These are phyloP conservation scores for Enteromius trimaculatus DNA, from an alignment of 2,797 vertebrate species.

Conservation along the genomic window DNA sequence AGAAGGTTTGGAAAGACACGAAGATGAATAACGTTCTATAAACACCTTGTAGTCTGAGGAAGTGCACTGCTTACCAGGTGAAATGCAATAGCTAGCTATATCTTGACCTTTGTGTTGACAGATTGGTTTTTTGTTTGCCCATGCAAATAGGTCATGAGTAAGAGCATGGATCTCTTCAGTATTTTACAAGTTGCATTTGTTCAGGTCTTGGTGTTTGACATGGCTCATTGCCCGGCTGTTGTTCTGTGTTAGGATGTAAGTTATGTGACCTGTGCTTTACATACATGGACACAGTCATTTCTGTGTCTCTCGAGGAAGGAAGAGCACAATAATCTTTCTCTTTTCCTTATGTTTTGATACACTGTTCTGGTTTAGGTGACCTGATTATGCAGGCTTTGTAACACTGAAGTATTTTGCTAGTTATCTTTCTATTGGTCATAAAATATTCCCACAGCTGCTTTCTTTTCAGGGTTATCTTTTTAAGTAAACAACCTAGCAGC, in stretches of 20 bases:
- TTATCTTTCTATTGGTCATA: background rate
- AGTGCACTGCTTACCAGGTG: background rate
- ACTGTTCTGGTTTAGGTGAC: background rate
- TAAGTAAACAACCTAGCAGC: conserved; percentile 19
- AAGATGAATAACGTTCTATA: background rate
- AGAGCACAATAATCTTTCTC: background rate
- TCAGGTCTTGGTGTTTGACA: background rate
- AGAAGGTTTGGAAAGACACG: background rate
- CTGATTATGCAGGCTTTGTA: background rate
- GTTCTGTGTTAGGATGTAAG: background rate
- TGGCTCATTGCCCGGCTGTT: background rate
- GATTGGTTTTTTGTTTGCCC: background rate
- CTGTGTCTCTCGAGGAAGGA: background rate
- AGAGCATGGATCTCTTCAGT: background rate
- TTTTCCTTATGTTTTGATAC: background rate
- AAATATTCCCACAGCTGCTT: conserved; percentile 21
- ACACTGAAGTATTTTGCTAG: background rate
- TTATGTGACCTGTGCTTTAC: background rate
- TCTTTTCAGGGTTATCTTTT: conserved; percentile 30
- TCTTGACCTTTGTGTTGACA: conserved; percentile 10
- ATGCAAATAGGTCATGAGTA: conserved; percentile 21
- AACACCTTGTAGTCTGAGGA: background rate
- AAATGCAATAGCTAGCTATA: background rate
- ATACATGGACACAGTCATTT: background rate
- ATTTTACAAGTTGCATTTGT: background rate